Percentiles rank a stretch among this genome's conserved stretches.
Conservation (phyloP, 92 coral and sea anemone genomes). For the Virgularia gustaviana region DNA sequence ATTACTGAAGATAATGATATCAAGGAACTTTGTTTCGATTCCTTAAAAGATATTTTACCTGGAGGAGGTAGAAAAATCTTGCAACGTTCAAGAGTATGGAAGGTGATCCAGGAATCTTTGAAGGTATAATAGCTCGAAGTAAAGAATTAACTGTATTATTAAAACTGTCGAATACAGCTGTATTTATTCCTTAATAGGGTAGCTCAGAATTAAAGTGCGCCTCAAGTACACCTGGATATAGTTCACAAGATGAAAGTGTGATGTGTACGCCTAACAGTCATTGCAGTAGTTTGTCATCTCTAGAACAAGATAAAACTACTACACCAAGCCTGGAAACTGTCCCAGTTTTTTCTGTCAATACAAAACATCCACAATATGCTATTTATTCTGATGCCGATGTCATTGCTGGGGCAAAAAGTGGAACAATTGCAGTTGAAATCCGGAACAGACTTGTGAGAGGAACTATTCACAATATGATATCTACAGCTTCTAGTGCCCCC, state of each 20-base stretch:
- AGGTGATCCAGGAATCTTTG: no score
- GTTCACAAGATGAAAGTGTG: neutral
- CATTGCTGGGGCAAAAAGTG: neutral
- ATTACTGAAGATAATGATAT: no score
- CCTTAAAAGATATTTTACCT: no score
- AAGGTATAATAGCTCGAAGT: no score
- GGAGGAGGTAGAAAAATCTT: no score
- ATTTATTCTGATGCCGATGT: neutral
- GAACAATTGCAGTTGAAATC: neutral
- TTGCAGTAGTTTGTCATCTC: neutral
- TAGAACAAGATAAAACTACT: neutral
- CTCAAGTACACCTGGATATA: no score
- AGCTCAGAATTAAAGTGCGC: no score
- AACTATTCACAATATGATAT: conserved; percentile 13
- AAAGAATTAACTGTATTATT: no score
- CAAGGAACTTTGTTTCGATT: no score
- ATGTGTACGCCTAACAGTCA: neutral
- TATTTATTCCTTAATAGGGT: no score
- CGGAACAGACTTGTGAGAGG: neutral
- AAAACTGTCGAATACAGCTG: no score
- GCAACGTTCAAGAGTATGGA: no score
- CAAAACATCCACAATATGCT: neutral
- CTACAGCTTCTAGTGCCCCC: neutral
- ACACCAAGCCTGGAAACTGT: neutral
- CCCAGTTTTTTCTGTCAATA: neutral